These are phyloP conservation scores for Lasius fuliginosus DNA, from an alignment of 2,888 invertebrate species.

Conservation along the genomic window DNA sequence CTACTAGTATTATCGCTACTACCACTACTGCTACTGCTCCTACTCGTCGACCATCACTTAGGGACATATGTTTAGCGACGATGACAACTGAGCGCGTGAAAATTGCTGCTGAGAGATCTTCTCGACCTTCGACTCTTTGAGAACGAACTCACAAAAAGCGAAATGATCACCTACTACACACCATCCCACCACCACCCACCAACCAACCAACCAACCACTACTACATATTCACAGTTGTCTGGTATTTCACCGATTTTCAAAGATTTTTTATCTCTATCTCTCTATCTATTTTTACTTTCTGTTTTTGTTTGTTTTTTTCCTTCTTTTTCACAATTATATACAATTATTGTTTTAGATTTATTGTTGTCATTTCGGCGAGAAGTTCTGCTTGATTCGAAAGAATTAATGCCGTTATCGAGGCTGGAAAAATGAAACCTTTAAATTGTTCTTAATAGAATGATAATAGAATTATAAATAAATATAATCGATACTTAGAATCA, in stretches of 20 bases:
- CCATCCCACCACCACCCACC: constrained; percentile 85
- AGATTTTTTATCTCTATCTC: constrained; percentile 78
- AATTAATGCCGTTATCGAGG: neutral
- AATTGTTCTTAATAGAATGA: constrained; percentile 1
- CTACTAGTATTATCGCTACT: constrained; percentile 66
- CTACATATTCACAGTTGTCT: constrained; percentile 86
- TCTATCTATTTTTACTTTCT: constrained; percentile 4
- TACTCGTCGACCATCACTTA: constrained; percentile 83
- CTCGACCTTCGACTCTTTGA: constrained; percentile 70
- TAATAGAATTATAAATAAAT: constrained; percentile 16
- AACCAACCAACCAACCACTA: constrained; percentile 84
- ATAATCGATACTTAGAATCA: constrained; percentile 47
- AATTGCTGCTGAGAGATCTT: constrained; percentile 80
- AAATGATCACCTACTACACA: constrained; percentile 86
- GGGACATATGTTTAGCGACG: constrained; percentile 75
- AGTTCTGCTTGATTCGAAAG: neutral
- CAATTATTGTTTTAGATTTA: constrained; percentile 11
- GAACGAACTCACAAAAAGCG: constrained; percentile 82
- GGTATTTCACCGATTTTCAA: constrained; percentile 86
- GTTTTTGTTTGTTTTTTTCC: constrained; percentile 6
- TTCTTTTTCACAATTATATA: neutral
- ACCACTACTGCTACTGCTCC: constrained; percentile 75
- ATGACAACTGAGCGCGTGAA: constrained; percentile 70
- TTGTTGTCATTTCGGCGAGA: constrained; percentile 12
- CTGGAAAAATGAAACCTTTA: neutral